These are phyloP conservation scores for Melinaea menophilus DNA, from an alignment of 2,888 invertebrate genomes.

Conservation along the genomic window DNA sequence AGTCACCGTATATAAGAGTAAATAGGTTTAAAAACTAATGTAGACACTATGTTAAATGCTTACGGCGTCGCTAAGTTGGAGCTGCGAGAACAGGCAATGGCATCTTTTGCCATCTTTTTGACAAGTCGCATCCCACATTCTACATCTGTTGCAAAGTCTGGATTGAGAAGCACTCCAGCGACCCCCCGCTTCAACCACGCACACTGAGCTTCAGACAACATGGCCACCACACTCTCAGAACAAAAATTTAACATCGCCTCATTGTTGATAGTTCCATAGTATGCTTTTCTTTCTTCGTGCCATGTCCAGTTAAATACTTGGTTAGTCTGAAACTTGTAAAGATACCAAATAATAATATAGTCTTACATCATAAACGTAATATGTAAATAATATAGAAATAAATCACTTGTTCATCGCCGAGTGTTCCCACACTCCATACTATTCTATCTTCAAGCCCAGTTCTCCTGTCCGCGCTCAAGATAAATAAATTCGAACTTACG, in stretches of 20 bases:
- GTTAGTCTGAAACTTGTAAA: constrained; percentile 31
- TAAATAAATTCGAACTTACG: constrained; percentile 86
- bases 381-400: background rate
- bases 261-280: constrained; percentile 45
- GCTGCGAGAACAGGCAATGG: constrained; percentile 52
- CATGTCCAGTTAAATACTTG: constrained; percentile 51
- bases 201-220: constrained; percentile 55
- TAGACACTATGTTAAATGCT: constrained; percentile 33
- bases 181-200: constrained; percentile 60
- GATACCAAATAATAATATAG: background rate
- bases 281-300: constrained; percentile 49
- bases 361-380: background rate
- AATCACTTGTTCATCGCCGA: constrained; percentile 43
- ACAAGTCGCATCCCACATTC: constrained; percentile 52
- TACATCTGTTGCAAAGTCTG: constrained; percentile 48
- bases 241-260: constrained; percentile 61
- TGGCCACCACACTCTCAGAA: constrained; percentile 48
- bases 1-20: background rate
- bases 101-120: constrained; percentile 52
- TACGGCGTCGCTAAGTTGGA: constrained; percentile 56
- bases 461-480: constrained; percentile 75
- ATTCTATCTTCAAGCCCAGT: constrained; percentile 83
- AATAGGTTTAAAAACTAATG: background rate
- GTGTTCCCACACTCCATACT: constrained; percentile 80
- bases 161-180: constrained; percentile 54